These are phyloP conservation scores for Micromys minutus DNA, from an alignment of 2,113 vertebrate genomes.

Conservation along the genomic window DNA sequence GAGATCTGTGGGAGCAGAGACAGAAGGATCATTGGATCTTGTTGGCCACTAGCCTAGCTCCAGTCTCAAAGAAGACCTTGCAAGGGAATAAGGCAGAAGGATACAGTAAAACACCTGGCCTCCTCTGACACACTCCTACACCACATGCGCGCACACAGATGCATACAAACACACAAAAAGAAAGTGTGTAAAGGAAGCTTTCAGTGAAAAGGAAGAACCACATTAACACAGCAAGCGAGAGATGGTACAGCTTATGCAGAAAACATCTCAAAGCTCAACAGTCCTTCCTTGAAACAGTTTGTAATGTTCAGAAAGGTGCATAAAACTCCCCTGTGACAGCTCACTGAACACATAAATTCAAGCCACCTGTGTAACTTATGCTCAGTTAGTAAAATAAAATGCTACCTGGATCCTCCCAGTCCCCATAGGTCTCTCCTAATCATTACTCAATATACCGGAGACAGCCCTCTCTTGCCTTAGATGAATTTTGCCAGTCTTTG, in stretches of 20 bases:
- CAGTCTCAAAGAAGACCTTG: background rate
- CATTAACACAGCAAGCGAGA: background rate
- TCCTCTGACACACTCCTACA: background rate
- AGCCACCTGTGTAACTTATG: background rate
- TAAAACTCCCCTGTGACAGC: background rate
- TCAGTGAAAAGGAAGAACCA: background rate
- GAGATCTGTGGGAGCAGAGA: background rate
- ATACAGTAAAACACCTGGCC: background rate
- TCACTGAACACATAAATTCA: background rate
- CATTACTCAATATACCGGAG: background rate
- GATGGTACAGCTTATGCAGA: background rate
- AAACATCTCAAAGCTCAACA: conserved; percentile 6
- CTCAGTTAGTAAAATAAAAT: background rate
- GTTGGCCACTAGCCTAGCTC: background rate
- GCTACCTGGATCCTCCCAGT: background rate
- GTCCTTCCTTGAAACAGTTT: background rate
- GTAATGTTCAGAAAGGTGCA: background rate
- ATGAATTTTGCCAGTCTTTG: background rate
- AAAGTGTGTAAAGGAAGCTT: background rate
- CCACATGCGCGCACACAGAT: background rate
- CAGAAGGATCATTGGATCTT: background rate
- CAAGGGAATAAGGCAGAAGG: background rate
- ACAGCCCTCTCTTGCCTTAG: background rate
- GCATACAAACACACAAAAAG: background rate
- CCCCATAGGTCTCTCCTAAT: background rate